Conservation (phyloP, 92 coral and sea anemone species). For the Umimayanthus chanpuru region DNA sequence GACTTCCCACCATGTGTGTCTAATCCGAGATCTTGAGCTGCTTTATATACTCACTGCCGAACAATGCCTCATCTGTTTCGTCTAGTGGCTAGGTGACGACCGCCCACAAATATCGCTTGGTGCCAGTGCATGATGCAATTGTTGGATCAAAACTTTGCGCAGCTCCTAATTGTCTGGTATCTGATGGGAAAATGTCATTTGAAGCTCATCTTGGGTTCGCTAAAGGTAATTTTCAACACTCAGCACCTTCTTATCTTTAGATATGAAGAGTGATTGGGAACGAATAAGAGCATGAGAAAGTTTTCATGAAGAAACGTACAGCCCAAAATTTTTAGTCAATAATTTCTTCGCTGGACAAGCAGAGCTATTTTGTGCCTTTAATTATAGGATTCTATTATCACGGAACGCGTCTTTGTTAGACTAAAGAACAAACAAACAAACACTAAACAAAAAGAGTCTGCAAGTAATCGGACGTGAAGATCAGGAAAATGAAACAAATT, state of each 20-base stretch:
- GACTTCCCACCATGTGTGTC: not conserved
- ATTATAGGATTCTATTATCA: not conserved
- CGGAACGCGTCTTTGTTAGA: not conserved
- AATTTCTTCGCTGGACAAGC: not conserved
- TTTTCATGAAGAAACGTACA: not conserved
- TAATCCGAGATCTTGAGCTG: not conserved
- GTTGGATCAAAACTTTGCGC: conserved; percentile 38
- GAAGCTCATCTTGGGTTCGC: conserved; percentile 40
- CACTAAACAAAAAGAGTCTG: not conserved
- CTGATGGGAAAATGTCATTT: conserved; percentile 49
- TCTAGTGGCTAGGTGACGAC: not conserved
- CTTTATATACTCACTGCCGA: not conserved
- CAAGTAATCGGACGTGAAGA: not conserved
- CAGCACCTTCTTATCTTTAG: conserved; percentile 41
- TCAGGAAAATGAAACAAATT: not conserved
- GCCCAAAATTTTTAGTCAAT: not conserved
- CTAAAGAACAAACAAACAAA: not conserved
- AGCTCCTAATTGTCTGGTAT: conserved; percentile 46
- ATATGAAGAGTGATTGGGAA: conserved; percentile 41
- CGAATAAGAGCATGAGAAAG: conserved; percentile 1
- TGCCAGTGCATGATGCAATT: conserved; percentile 44
- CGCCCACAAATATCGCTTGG: conserved; percentile 34
- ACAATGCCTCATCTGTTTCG: conserved; percentile 44
- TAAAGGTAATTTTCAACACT: conserved; percentile 23
- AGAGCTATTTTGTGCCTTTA: not conserved